Conservation (phyloP, 2,113 vertebrate species). For the Xiphophorus maculatus region DNA sequence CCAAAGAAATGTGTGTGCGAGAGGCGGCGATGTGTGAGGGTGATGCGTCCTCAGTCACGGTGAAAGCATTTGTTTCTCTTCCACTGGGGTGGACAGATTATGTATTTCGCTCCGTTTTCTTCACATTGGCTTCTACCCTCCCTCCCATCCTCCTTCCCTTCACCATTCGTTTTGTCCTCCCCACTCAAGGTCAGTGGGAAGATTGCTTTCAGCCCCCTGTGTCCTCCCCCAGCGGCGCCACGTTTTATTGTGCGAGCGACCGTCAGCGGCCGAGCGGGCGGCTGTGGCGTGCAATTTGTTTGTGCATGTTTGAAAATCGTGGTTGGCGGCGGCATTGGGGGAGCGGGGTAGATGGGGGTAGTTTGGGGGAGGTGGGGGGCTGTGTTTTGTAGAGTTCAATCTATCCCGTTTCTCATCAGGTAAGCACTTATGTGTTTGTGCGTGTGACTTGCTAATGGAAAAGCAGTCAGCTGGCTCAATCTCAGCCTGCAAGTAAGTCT, state of each 20-base stretch:
- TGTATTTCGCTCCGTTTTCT: slow-evolving; percentile 73
- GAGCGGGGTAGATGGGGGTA: no score
- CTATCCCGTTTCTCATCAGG: slow-evolving; percentile 44
- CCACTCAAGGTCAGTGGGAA: slow-evolving; percentile 76
- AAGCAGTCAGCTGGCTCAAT: slow-evolving; percentile 41
- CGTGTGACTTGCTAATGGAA: slow-evolving; percentile 36
- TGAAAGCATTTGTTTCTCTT: slow-evolving; percentile 71
- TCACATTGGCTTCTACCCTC: slow-evolving; percentile 38
- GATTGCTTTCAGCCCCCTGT: slow-evolving; percentile 79
- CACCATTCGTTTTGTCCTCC: slow-evolving; percentile 65
- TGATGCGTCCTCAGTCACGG: slow-evolving; percentile 69
- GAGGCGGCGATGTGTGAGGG: slow-evolving; percentile 43
- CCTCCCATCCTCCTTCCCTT: slow-evolving; percentile 4
- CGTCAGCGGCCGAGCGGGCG: slow-evolving; percentile 28
- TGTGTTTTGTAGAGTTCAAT: slow-evolving; percentile 38
- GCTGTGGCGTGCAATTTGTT: slow-evolving; percentile 39
- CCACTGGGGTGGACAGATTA: slow-evolving; percentile 70
- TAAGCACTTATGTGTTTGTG: slow-evolving; percentile 33
- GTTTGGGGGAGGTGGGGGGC: no score
- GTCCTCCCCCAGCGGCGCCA: slow-evolving; percentile 50
- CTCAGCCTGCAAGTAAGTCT: slow-evolving; percentile 32
- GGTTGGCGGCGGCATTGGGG: not conserved
- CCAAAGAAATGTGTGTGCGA: slow-evolving; percentile 13
- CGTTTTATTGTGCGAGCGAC: slow-evolving; percentile 61
- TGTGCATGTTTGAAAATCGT: slow-evolving; percentile 43